Conservation (phyloP, 2,888 invertebrate genomes). For the Pterostichus madidus region DNA sequence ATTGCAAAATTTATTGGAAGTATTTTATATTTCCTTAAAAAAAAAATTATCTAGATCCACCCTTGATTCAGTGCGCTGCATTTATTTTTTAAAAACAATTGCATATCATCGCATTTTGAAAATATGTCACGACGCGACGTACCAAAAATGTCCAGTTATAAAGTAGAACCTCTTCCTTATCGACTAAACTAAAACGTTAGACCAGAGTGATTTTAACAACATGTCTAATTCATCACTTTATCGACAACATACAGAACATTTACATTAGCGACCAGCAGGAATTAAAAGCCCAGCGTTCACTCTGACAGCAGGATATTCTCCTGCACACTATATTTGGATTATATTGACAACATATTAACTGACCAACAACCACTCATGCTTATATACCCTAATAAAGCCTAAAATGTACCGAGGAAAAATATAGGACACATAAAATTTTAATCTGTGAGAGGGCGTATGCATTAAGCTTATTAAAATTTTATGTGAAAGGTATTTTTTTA, state of each 20-base stretch:
- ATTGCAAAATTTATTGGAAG: no score
- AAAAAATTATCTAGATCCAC: no score
- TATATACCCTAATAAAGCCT: constrained; percentile 5
- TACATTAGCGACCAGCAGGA: constrained; percentile 30
- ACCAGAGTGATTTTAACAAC: constrained; percentile 5
- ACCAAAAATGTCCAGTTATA: no score
- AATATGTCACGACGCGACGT: background rate
- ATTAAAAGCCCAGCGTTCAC: constrained; percentile 14
- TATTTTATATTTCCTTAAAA: no score
- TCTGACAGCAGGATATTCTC: constrained; percentile 38
- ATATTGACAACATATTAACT: constrained; percentile 30
- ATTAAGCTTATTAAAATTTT: background rate
- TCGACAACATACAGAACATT: constrained; percentile 24
- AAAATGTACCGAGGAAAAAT: background rate
- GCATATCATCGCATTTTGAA: background rate
- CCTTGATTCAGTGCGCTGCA: no score
- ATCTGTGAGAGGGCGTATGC: background rate
- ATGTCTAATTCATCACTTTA: constrained; percentile 12
- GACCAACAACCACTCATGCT: background rate
- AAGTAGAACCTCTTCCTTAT: no score
- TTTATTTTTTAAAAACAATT: no score
- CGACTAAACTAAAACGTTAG: no score
- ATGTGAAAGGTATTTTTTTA: background rate
- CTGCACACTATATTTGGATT: constrained; percentile 24
- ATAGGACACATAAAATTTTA: background rate